Base-by-base conservation (phyloP, 2,797 vertebrate species). In the Toxotes lorentzi region DNA sequence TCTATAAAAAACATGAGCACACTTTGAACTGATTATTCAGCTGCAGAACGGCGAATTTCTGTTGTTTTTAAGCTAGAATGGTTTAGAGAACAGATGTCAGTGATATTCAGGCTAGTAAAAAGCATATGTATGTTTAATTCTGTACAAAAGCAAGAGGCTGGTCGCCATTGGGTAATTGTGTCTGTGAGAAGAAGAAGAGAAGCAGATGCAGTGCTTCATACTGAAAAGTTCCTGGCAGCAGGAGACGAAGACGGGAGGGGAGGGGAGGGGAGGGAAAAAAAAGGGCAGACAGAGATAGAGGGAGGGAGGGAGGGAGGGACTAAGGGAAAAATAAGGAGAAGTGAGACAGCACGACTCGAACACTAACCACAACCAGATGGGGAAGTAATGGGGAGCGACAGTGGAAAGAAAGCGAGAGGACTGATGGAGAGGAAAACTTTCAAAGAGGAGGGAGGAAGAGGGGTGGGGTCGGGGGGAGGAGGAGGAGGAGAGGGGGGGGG, bases 341-440 rank as follows among this genome's bases (percentile, higher is more conserved):
- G 64, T 38, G 75, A 87, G 86, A 86, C 85, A 78, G 72, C 4
- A 54, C 21, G 61, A 84, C 86, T 85, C 21, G 48, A 85, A 89
- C 60, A 63, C 89, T 95, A 95, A 95, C 88, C 90, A 92, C 87
- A 93, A 93, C 91, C 95, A 95, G 93, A 95, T 94, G 94, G 82
- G 77, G 87, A 81, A 79, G 79, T 70, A 53, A 76, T 78, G 73
- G 51, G 54, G 78, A 86, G 85, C 72, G 43, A 80, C 79, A 86
- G 86, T 91, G 86, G 90, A 92, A 90, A 92, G 88, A 88, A 89
- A 85, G 41, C 1, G 34, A 81, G 68, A 0, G 1, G 63, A 73
- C 71, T 4, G 54, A 87, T 45, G 69, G 73, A 86, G 81, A 84
- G 73, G 76, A 72, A 86, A 89, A 85, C 62, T 84, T 84, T 82